Base-by-base conservation (phyloP, 2,797 vertebrate species). In the Megalops cyprinoides region DNA sequence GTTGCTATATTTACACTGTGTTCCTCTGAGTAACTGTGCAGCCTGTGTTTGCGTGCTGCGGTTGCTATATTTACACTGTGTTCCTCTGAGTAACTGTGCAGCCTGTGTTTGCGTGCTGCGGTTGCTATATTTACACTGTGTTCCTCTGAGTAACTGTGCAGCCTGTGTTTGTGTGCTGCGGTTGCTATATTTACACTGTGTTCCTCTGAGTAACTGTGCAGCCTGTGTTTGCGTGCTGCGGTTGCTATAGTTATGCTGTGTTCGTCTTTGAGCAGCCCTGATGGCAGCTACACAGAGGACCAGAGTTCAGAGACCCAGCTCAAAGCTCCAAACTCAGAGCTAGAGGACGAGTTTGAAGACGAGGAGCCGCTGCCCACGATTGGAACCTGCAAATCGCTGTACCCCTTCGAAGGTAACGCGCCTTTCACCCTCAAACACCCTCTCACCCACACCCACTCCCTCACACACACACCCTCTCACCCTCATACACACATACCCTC, bases 281-380 rank as follows among this genome's bases (percentile, higher is more conserved):
- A 99, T 92, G 98, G 98, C 93, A 99, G 98, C 96, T 99, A 99
- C 93, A 99, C 97, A 12, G 98, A 99, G 93, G 98, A 99, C 88
- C 97, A 95, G 85, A 97, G 95, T 85, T 96, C 97, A 92, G 98
- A 99, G 95, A 95, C 92, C 87, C 97, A 96, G 92, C 91, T 95
- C 87, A 98, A 98, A 92, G 92, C 93, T 82, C 93, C 90, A 18
- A 89, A 94, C 79, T 86, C 91, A 0, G 98, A 99, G 74, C 98
- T 98, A 4, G 98, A 99, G 0, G 97, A 99, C 0, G 96, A 99
- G 82, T 99, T 99, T 20, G 98, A 99, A 1, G 97, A 98, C 0
- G 97, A 98, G 85, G 98, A 99, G 83, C 90, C 94, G 0, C 92
- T 99, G 49, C 95, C 97, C 4, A 97, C 97, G 85, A 98, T 99